Conservation (phyloP, 2,888 invertebrate genomes). For the Acrobasis consociella region DNA sequence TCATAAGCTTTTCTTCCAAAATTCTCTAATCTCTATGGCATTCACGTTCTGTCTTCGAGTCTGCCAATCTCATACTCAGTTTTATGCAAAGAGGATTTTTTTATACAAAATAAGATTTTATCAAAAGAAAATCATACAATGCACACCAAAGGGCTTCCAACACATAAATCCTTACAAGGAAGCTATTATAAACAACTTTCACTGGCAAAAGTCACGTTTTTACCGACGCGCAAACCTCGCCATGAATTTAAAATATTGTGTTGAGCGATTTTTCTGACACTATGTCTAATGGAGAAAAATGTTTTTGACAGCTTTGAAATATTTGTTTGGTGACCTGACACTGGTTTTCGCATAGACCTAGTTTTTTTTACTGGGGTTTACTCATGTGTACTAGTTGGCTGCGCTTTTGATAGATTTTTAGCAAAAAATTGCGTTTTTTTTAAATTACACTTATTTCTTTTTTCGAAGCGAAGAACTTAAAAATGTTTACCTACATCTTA, state of each 20-base stretch:
- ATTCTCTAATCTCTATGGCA: too few species aligned
- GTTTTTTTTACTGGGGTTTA: too few species aligned
- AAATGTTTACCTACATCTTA: too few species aligned
- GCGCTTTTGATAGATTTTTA: background rate
- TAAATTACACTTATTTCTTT: too few species aligned
- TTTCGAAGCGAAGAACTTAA: too few species aligned
- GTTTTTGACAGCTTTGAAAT: background rate
- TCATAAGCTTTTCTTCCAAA: too few species aligned
- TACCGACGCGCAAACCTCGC: conserved; percentile 1
- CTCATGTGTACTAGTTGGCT: background rate
- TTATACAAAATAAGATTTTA: too few species aligned
- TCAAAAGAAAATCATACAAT: background rate
- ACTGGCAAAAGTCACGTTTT: conserved; percentile 15
- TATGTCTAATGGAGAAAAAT: background rate
- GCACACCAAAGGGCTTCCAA: conserved; percentile 56
- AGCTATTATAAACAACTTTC: conserved; percentile 6
- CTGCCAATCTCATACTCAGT: background rate
- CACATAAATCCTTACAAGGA: conserved; percentile 34
- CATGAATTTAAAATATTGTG: conserved; percentile 7
- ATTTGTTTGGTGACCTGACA: background rate
- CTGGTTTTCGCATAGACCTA: too few species aligned
- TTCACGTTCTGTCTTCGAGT: too few species aligned
- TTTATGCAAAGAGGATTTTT: too few species aligned
- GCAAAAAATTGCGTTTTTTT: background rate
- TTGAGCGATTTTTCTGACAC: conserved; percentile 1